phyloP scores from a whole-genome alignment of 1,140 invertebrate species.

The Coenobita brevimanus region DNA sequence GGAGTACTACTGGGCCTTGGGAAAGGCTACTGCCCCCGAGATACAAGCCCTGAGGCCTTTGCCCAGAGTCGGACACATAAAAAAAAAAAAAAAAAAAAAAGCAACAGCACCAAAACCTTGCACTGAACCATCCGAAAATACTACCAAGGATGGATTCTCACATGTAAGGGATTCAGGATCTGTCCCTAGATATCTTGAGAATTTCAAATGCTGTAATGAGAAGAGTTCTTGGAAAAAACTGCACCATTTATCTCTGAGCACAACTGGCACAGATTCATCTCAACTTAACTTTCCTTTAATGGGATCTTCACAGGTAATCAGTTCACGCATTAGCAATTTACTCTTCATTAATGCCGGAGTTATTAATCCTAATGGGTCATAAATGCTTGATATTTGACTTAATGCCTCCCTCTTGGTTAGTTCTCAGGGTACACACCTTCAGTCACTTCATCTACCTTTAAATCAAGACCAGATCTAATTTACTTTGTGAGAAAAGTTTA shows the following conservation, averaged over 20 bases:
- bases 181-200: not conserved
- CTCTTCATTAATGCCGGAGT: not conserved
- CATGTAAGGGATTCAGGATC: not conserved
- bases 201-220: not conserved
- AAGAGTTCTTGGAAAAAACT: slow-evolving; percentile 3
- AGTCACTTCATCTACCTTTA: not conserved
- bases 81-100: too few species aligned
- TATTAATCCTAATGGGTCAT: slow-evolving; percentile 32
- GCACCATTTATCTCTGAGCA: not conserved
- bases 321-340: not conserved
- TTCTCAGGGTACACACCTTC: not conserved
- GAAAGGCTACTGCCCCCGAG: too few species aligned
- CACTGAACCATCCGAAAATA: slow-evolving; percentile 14
- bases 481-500: not conserved
- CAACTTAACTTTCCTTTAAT: not conserved
- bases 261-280: not conserved
- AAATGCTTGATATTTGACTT: slow-evolving; percentile 4
- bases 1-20: too few species aligned
- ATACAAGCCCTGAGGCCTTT: too few species aligned
- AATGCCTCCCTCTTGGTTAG: slow-evolving; percentile 5
- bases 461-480: not conserved
- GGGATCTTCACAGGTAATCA: not conserved
- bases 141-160: slow-evolving; percentile 28
- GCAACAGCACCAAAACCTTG: too few species aligned
- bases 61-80: too few species aligned